These are phyloP conservation scores for Catharus ustulatus DNA, from an alignment of 2,797 vertebrate species.

Conservation along the genomic window DNA sequence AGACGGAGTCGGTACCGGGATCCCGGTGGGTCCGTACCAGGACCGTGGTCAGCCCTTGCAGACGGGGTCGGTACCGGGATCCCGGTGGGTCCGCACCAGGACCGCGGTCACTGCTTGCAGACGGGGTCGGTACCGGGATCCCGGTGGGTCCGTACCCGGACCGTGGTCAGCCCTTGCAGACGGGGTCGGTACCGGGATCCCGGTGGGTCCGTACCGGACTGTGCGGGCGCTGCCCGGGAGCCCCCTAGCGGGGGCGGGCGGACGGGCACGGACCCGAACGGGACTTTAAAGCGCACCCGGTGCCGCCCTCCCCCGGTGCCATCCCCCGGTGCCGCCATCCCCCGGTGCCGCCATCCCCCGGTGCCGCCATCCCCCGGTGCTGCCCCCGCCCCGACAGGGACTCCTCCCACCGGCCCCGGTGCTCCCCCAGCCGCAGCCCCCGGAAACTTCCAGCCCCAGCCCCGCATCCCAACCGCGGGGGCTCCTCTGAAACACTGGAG, in stretches of 20 bases:
- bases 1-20: not conserved
- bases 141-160: too few species aligned
- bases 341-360: not conserved
- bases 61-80: too few species aligned
- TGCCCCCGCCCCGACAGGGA: too few species aligned
- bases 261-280: not conserved
- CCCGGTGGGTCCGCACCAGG: accelerated
- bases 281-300: not conserved
- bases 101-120: too few species aligned
- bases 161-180: too few species aligned
- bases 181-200: not conserved
- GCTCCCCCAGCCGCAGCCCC: not conserved
- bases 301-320: not conserved
- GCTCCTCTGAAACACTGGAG: not conserved
- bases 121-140: not conserved
- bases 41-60: too few species aligned
- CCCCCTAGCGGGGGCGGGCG: not conserved
- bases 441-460: not conserved
- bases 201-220: not conserved
- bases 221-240: not conserved
- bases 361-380: not conserved
- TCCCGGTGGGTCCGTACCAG: accelerated
- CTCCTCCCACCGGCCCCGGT: not conserved
- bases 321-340: not conserved
- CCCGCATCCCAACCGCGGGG: not conserved